Evolutionary conservation across 2,113 vertebrate genomes (phyloP), one percentile per base, ranked within the genome.

Genomic region (Hippocampus zosterae): DNA sequence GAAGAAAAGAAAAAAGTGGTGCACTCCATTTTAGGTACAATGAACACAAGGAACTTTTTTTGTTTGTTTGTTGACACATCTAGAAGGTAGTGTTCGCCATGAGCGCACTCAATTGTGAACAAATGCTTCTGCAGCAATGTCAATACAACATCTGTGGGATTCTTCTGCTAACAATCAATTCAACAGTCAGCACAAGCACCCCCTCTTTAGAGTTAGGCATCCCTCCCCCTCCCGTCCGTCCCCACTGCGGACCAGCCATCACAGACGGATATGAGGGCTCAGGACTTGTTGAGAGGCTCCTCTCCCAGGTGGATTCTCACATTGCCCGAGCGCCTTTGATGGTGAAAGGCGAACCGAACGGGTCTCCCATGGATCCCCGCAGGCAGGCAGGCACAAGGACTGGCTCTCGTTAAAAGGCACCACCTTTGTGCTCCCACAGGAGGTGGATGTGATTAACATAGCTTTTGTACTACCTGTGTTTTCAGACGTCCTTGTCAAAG

Each of bases 381-480:
- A 21, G 40, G 86, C 88, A 70, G 84, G 81, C 82, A 68, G 78
- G 82, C 81, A 75, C 84, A 74, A 82, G 87, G 82, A 86, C 86
- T 83, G 89, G 89, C 85, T 90, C 85, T 90, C 81, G 77, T 91
- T 91, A 88, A 86, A 87, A 89, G 82, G 81, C 84, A 88, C 83
- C 83, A 82, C 88, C 84, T 88, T 88, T 85, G 80, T 88, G 84
- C 90, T 90, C 88, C 88, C 87, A 87, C 82, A 84, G 87, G 87
- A 90, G 82, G 75, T 89, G 90, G 89, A 90, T 90, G 85, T 87
- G 84, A 91, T 92, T 92, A 91, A 90, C 90, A 87, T 88, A 85
- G 88, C 80, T 87, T 86, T 84, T 78, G 73, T 88, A 85, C 81
- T 90, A 84, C 84, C 81, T 90, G 87, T 88, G 86, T 90, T 88